These are phyloP conservation scores for Drosophila suzukii DNA, from an alignment of 1,140 invertebrate species.

Conservation along the genomic window DNA sequence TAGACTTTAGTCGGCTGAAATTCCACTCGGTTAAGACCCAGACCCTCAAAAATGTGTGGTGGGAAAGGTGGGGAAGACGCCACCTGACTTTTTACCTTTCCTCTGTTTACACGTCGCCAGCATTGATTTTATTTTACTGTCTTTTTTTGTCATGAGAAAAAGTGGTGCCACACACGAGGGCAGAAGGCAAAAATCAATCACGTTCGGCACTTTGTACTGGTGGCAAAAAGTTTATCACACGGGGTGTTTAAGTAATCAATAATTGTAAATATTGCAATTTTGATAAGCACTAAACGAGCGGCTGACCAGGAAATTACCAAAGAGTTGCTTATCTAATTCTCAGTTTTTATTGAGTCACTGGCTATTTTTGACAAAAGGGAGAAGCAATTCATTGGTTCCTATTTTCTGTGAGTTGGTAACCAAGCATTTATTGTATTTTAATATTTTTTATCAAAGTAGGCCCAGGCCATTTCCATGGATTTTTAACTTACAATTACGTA, in stretches of 20 bases:
- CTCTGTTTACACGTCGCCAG: conserved; percentile 11
- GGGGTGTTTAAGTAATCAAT: conserved; percentile 17
- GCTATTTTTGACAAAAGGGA: neutral
- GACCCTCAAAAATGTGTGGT: neutral
- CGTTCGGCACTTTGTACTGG: conserved; percentile 18
- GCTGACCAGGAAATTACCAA: conserved; percentile 18
- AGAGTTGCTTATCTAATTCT: conserved; percentile 30
- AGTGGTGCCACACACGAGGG: conserved; percentile 23
- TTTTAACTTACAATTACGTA: conserved; percentile 11
- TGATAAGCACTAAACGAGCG: conserved; percentile 19
- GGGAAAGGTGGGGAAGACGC: conserved; percentile 28
- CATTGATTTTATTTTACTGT: conserved; percentile 49
- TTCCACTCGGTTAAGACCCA: conserved; percentile 15
- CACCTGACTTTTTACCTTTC: conserved; percentile 44
- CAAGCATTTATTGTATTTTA: too few species aligned
- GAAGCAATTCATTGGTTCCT: neutral
- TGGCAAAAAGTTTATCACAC: conserved; percentile 23
- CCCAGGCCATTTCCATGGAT: neutral
- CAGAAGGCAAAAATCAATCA: conserved; percentile 38
- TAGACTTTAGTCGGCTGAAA: conserved; percentile 35
- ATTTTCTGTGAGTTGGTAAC: neutral
- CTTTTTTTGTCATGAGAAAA: conserved; percentile 33
- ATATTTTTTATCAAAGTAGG: too few species aligned
- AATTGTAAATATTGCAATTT: conserved; percentile 29
- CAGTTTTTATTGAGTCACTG: neutral